Evolutionary conservation across 2,797 vertebrate genomes (phyloP).

Genomic region (Limnodromus scolopaceus): DNA sequence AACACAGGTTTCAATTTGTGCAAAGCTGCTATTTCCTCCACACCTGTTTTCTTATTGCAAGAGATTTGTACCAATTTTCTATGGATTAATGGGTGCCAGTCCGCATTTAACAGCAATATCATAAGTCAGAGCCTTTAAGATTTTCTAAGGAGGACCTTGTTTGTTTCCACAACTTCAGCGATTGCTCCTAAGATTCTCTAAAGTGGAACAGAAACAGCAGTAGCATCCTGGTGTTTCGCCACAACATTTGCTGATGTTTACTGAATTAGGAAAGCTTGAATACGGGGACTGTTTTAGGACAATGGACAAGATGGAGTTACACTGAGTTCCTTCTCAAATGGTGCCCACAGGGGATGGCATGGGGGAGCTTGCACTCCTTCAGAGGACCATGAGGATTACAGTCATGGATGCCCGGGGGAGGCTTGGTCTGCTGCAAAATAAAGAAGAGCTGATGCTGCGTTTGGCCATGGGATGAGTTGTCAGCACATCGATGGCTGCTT

Average conservation of each 20-base stretch:
- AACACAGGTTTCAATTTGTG: constrained; percentile 27
- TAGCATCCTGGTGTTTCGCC: background rate
- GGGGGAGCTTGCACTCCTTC: background rate
- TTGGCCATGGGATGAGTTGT: background rate
- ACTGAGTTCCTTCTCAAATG: background rate
- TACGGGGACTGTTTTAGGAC: background rate
- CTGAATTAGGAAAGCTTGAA: background rate
- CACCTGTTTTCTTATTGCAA: constrained; percentile 24
- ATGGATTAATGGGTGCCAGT: background rate
- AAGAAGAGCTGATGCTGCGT: background rate
- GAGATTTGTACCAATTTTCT: constrained; percentile 28
- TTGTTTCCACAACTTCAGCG: background rate
- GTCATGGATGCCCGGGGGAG: accelerated
- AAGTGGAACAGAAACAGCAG: background rate
- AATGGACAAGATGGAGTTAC: background rate
- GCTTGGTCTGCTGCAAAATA: background rate
- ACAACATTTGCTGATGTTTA: accelerated
- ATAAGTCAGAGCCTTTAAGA: background rate
- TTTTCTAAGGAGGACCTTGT: background rate
- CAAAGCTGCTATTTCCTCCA: constrained; percentile 51
- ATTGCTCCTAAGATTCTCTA: background rate
- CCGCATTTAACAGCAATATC: background rate
- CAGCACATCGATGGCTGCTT: accelerated
- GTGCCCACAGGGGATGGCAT: background rate
- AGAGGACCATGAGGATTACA: background rate